phyloP scores from a whole-genome alignment of 2,797 vertebrate genomes.

The Sebastes reedi region DNA sequence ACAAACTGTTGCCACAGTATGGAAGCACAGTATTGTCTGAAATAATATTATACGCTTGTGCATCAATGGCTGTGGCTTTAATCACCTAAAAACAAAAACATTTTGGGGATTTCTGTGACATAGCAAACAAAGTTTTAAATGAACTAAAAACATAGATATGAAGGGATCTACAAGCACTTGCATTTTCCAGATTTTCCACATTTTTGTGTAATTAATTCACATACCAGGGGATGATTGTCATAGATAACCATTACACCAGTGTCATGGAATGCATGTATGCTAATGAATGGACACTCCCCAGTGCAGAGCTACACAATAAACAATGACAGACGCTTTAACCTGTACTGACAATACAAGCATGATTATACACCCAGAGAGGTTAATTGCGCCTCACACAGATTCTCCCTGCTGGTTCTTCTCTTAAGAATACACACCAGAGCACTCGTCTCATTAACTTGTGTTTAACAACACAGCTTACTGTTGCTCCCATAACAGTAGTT shows the following conservation, averaged over 20 bases:
- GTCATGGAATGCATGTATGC: not conserved
- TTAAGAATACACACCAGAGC: not conserved
- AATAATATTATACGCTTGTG: too few species aligned
- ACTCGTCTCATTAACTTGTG: not conserved
- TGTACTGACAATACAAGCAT: not conserved
- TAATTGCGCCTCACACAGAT: not conserved
- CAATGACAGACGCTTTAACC: not conserved
- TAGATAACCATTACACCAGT: not conserved
- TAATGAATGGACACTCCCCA: not conserved
- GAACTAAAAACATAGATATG: not conserved
- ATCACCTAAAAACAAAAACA: not conserved
- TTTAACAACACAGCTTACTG: not conserved
- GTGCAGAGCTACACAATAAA: not conserved
- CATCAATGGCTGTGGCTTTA: not conserved
- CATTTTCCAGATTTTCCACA: not conserved
- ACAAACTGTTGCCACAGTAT: not conserved
- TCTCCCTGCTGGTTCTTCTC: not conserved
- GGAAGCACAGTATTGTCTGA: not conserved
- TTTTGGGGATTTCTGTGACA: not conserved
- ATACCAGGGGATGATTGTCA: not conserved
- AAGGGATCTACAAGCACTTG: not conserved
- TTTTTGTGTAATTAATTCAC: not conserved
- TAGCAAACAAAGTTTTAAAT: not conserved
- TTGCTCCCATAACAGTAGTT: not conserved
- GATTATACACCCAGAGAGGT: slow-evolving; percentile 7